These are phyloP conservation scores for Drosophila pallidifrons DNA, from an alignment of 1,140 invertebrate species.

Conservation along the genomic window DNA sequence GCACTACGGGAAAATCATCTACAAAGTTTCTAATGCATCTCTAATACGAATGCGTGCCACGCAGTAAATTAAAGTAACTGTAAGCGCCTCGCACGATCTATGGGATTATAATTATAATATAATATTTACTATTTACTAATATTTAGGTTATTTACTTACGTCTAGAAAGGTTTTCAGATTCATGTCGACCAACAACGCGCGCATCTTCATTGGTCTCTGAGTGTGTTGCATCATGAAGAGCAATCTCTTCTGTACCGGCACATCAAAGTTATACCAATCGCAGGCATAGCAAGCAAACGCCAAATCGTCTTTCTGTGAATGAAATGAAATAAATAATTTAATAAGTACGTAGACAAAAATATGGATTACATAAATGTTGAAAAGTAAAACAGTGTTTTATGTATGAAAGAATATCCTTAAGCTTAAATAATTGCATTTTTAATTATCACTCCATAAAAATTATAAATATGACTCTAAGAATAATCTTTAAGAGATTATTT, in stretches of 20 bases:
- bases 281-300: slow-evolving; percentile 62
- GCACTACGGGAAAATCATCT: neutral
- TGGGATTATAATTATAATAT: neutral
- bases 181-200: slow-evolving; percentile 66
- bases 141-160: slow-evolving; percentile 26
- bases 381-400: too few species aligned
- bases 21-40: slow-evolving; percentile 18
- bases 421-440: too few species aligned
- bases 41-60: slow-evolving; percentile 65
- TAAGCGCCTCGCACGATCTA: slow-evolving; percentile 75
- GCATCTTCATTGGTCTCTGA: slow-evolving; percentile 65
- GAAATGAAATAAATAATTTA: slow-evolving; percentile 2
- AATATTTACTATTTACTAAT: neutral
- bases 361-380: neutral
- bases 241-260: slow-evolving; percentile 54
- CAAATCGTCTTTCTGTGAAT: slow-evolving; percentile 61
- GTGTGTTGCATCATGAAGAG: slow-evolving; percentile 70
- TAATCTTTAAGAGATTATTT: too few species aligned
- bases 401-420: too few species aligned
- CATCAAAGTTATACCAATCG: slow-evolving; percentile 61
- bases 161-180: slow-evolving; percentile 73
- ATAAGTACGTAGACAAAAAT: neutral
- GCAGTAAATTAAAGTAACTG: slow-evolving; percentile 76
- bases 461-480: too few species aligned
- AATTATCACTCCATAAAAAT: too few species aligned